Evolutionary conservation across 2,113 vertebrate genomes (phyloP), one percentile per base, ranked within the genome.

Genomic region (Amphilophus citrinellus): DNA sequence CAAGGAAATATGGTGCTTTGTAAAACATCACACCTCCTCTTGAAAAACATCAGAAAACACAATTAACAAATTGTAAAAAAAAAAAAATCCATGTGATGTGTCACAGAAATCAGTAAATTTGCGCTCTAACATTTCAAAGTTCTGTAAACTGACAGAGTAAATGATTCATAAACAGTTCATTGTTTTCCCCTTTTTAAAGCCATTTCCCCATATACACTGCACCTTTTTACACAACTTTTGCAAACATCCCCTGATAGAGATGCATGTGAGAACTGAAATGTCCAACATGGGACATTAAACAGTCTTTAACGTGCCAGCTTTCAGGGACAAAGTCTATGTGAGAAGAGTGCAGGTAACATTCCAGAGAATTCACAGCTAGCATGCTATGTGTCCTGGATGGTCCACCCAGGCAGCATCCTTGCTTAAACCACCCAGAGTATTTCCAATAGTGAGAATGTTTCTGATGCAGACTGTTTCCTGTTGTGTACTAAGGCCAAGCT

Each of bases 31-130:
- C 22, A 62, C 24, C 22, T 24, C 39, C 56, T 63, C 27, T 10
- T 87, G 62, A 87, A 13, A 47, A 79, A 76, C 68, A 81, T 62
- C 42, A 87, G 66, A 78, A 80, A 80, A 18, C 50, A 30, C 30
- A 30, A 5, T 30, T 30, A 30, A 30, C 3, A 35, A 35, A 35
- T 7, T 68, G 53, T 86, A 35, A 35, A 35, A 84, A 88, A 61
- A 80, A 59, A 5, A 80, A 84, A 58, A 77, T 86, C 60, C 42
- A 66, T 50, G 59, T 73, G 76, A 80, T 77, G 76, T 30, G 77
- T 61, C n/a, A 44, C 1, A 10, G 50, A 42, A 83, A 32, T 17
- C 44, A 13, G 6, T 73, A 32, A 73, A 50, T 20, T 24, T 32
- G 17, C 66, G 79, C 63, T 4, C 62, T 53, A 80, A 63, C 18